Base-by-base conservation (phyloP, 2,113 vertebrate species). In the Leptodactylus fuscus region DNA sequence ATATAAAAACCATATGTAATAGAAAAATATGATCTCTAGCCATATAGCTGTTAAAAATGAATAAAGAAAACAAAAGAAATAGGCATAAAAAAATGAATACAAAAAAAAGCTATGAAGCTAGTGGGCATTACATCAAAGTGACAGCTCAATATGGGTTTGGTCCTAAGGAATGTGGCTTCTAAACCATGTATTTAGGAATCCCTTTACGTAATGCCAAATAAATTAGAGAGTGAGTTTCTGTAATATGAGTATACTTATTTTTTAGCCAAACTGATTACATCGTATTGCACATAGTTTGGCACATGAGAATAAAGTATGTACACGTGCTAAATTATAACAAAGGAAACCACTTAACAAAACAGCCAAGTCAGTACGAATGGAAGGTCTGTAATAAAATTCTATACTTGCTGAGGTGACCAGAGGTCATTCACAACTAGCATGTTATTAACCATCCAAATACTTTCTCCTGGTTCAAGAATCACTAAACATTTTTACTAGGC, bases 181-280 rank as follows among this genome's bases (percentile, higher is more conserved):
- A 24, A 27, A 27, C 27, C 9, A 24, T 12, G 11, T 9, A 44
- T 24, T 65, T 46, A 10, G n/a, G 48, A 70, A 71, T 48, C 51
- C 24, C 71, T 60, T 18, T 34, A 6, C 3, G 48, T 62, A 83
- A 83, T 75, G 70, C 34, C 51, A 76, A 75, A 62, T 24, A 62
- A 60, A 76, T 75, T 75, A 62, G 4, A 75, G 62, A 62, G 36
- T 20, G 46, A 41, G 38, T 84, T 74, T 46, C 34, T 60, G 81
- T n/a, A n/a, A n/a, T n/a, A n/a, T n/a, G n/a, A n/a, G n/a, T 6
- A 46, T 13, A 15, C 20, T 12, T 5, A 82, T 75, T 74, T 75
- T 75, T 67, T 32, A 71, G 82, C 53, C 70, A 74, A 83, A 58
- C 29, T 82, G 46, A 82, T 83, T 75, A 83, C 71, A 76, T 75